These are phyloP conservation scores for Caenorhabditis elegans DNA, from an alignment of 1,140 invertebrate genomes.

Conservation along the genomic window DNA sequence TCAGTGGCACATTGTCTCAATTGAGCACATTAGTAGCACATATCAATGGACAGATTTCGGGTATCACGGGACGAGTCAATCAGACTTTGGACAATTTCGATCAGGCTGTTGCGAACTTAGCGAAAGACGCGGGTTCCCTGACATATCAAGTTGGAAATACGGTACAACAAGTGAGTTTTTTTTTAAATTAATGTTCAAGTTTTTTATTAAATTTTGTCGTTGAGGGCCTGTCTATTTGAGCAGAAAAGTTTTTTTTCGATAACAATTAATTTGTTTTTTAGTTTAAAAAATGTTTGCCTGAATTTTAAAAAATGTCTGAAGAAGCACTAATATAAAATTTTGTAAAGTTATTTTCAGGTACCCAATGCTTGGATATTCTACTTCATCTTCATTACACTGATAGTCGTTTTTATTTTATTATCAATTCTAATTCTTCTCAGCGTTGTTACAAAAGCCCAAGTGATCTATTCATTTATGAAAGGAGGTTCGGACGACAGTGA, in stretches of 20 bases:
- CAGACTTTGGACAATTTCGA: constrained; percentile 61
- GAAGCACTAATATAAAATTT: no score
- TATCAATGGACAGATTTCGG: constrained; percentile 58
- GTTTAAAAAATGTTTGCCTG: no score
- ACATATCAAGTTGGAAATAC: constrained; percentile 60
- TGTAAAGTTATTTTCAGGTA: no score
- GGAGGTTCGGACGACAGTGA: constrained; percentile 29
- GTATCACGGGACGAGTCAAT: constrained; percentile 59
- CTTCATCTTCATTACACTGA: constrained; percentile 61
- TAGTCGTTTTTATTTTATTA: constrained; percentile 58
- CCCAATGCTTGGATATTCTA: constrained; percentile 63
- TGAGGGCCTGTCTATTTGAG: no score
- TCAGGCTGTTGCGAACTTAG: constrained; percentile 43
- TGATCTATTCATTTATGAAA: constrained; percentile 52
- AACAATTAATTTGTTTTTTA: no score
- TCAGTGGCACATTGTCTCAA: constrained; percentile 57
- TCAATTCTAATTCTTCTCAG: constrained; percentile 60
- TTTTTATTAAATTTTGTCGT: no score
- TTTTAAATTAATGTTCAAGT: no score
- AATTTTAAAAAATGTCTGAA: no score
- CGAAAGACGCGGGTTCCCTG: constrained; percentile 53
- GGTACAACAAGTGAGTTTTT: constrained; percentile 56
- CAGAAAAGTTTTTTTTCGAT: no score
- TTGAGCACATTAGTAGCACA: constrained; percentile 55
- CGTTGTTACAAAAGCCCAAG: constrained; percentile 57